phyloP scores from a whole-genome alignment of 2,888 invertebrate genomes.

The Ypsolopha scabrella region DNA sequence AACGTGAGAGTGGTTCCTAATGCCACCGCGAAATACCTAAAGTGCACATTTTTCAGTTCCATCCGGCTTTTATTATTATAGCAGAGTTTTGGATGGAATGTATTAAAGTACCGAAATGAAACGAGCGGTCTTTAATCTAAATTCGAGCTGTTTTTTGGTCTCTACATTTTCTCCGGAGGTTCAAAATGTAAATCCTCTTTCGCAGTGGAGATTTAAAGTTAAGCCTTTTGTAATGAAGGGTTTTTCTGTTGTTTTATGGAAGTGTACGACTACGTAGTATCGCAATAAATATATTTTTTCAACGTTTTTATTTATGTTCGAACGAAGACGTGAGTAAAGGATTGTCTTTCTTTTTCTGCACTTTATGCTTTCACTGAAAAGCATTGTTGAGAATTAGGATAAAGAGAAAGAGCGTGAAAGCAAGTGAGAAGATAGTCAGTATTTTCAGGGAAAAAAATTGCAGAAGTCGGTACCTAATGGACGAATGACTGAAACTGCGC shows the following conservation, averaged over 20 bases:
- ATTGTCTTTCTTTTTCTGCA: too few relatives aligned
- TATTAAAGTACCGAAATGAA: conserved; percentile 6
- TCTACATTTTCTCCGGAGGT: conserved; percentile 27
- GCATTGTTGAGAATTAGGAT: too few relatives aligned
- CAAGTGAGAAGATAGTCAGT: too few relatives aligned
- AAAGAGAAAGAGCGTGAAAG: too few relatives aligned
- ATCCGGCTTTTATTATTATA: too few relatives aligned
- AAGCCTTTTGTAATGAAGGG: conserved; percentile 55
- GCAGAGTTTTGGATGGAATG: background rate
- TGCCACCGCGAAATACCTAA: background rate
- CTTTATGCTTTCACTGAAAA: too few relatives aligned
- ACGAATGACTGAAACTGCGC: too few relatives aligned
- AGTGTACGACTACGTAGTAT: background rate
- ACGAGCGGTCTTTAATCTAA: conserved; percentile 23
- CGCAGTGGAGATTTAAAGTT: conserved; percentile 40
- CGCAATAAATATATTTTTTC: too few relatives aligned
- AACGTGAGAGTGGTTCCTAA: background rate
- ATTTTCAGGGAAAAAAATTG: too few relatives aligned
- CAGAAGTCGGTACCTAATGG: too few relatives aligned
- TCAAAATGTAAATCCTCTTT: conserved; percentile 46
- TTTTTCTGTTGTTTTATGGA: background rate
- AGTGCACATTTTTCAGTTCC: background rate
- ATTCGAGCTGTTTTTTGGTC: conserved; percentile 24
- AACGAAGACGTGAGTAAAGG: too few relatives aligned
- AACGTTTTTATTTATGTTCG: too few relatives aligned